These are phyloP conservation scores for Hydrophis major DNA, from an alignment of 2,797 vertebrate genomes.

Conservation along the genomic window DNA sequence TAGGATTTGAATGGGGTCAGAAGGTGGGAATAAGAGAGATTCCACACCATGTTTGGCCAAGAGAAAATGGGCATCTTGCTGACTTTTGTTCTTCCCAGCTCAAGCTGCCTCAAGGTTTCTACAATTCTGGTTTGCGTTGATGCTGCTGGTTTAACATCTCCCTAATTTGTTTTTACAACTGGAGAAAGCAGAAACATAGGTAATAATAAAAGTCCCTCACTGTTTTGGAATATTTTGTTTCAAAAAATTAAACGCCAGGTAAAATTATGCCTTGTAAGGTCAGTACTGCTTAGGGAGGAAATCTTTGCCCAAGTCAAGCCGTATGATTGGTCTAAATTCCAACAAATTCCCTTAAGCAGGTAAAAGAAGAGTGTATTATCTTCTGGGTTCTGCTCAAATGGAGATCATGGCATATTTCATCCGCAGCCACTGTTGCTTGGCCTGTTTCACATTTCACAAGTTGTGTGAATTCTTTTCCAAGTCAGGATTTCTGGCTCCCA, in stretches of 20 bases:
- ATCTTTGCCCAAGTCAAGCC: neutral
- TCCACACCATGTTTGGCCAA: neutral
- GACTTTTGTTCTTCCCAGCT: neutral
- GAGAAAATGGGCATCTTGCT: neutral
- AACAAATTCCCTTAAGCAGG: neutral
- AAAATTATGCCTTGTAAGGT: neutral
- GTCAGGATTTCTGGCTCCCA: neutral
- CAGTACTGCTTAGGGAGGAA: neutral
- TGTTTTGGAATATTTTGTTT: neutral
- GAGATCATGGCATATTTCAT: neutral
- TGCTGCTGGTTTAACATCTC: neutral
- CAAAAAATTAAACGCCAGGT: neutral
- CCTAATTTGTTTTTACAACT: neutral
- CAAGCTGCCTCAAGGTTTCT: neutral
- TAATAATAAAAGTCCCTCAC: neutral
- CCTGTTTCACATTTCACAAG: neutral
- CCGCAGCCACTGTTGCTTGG: neutral
- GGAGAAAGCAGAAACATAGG: neutral
- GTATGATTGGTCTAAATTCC: neutral
- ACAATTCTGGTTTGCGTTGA: neutral
- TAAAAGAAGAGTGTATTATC: neutral
- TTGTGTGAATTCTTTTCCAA: neutral
- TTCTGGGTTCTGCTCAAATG: neutral
- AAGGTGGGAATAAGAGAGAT: neutral
- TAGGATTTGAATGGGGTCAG: constrained; percentile 1